These are phyloP conservation scores for Venturia canescens DNA, from an alignment of 1,140 invertebrate genomes.

Conservation along the genomic window DNA sequence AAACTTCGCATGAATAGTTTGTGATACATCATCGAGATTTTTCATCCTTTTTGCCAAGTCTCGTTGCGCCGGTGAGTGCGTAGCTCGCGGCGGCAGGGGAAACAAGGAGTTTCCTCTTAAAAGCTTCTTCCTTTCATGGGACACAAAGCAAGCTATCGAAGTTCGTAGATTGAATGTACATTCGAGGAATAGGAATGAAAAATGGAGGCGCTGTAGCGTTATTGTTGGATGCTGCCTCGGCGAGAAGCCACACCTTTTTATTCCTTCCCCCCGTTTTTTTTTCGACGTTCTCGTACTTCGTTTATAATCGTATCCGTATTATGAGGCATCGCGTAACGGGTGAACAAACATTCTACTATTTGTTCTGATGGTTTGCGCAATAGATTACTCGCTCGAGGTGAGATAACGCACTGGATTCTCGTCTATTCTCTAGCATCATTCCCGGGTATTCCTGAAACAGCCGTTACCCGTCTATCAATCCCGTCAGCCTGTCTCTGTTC, in stretches of 20 bases:
- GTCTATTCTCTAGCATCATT: constrained; percentile 9
- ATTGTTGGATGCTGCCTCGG: too few relatives aligned
- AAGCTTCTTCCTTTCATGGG: background rate
- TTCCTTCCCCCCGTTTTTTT: background rate
- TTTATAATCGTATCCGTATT: too few relatives aligned
- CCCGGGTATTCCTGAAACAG: constrained; percentile 1
- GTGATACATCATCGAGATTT: constrained; percentile 22
- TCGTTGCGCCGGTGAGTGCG: background rate
- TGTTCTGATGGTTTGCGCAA: constrained; percentile 16
- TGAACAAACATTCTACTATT: constrained; percentile 3
- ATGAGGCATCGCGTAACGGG: background rate
- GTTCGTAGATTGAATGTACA: background rate
- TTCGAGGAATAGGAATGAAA: too few relatives aligned
- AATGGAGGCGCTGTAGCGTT: too few relatives aligned
- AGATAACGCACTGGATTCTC: constrained; percentile 16
- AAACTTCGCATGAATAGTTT: constrained; percentile 32
- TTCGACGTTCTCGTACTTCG: too few relatives aligned
- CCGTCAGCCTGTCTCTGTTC: constrained; percentile 8
- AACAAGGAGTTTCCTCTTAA: background rate
- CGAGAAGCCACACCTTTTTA: too few relatives aligned
- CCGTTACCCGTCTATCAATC: constrained; percentile 35
- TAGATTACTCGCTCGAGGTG: constrained; percentile 3
- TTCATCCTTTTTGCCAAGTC: background rate
- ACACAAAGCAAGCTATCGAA: background rate
- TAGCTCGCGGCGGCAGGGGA: background rate